Percentiles rank a stretch among this genome's conserved stretches.
Evolutionary conservation across 2,888 invertebrate species (phyloP).

Genomic region (Amiota communis): DNA sequence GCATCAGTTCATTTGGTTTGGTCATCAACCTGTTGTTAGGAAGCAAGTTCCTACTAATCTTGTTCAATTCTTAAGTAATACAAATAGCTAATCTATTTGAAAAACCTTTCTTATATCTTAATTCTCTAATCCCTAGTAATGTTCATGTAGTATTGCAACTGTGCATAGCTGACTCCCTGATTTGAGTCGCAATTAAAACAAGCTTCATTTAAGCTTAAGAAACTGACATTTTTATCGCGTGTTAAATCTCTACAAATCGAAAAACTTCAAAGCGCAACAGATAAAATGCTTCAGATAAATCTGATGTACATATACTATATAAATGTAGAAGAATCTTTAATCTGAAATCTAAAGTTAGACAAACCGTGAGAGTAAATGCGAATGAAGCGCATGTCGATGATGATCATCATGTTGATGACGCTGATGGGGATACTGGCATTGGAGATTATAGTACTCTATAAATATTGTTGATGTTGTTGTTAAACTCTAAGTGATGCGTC

Average conservation of each 20-base stretch:
- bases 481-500: conserved; percentile 44
- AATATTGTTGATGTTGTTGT: conserved; percentile 20
- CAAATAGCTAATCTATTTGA: no score
- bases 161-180: neutral
- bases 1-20: no score
- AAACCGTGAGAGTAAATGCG: conserved; percentile 29
- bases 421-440: conserved; percentile 23
- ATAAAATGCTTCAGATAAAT: conserved; percentile 39
- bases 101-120: no score
- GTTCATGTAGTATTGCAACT: no score
- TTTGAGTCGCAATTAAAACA: conserved; percentile 52
- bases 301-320: conserved; percentile 41
- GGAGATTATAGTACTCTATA: neutral
- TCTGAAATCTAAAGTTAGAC: neutral
- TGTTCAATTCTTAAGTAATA: no score
- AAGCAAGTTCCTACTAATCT: no score
- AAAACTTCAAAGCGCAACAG: neutral
- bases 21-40: no score
- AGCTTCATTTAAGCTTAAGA: conserved; percentile 22
- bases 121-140: no score
- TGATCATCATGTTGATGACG: conserved; percentile 10
- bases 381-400: neutral
- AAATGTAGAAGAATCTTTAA: neutral
- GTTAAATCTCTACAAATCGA: conserved; percentile 45
- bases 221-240: conserved; percentile 49